Conservation (phyloP, 2,113 vertebrate species). For the Pygoscelis adeliae region DNA sequence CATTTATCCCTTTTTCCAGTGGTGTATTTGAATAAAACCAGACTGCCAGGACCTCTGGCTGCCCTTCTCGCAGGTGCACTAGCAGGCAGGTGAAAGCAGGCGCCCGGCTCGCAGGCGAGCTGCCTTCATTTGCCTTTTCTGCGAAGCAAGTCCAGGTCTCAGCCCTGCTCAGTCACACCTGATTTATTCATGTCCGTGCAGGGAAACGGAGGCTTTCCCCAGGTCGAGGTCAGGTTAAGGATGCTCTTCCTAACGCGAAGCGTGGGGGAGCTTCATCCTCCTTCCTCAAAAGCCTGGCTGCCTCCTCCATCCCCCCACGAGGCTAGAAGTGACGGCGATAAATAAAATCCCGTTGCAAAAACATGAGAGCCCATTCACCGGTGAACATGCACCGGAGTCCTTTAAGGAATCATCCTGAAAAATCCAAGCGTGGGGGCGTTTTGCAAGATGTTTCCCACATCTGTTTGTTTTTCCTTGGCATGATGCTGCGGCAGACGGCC, state of each 20-base stretch:
- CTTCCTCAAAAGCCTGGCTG: neutral
- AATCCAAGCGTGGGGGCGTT: neutral
- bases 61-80: neutral
- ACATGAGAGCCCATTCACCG: fast-evolving
- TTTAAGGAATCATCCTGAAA: neutral
- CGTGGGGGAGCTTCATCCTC: neutral
- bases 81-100: neutral
- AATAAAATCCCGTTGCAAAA: neutral
- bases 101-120: neutral
- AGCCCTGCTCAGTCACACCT: neutral
- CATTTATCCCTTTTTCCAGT: neutral
- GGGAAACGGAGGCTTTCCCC: neutral
- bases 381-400: neutral
- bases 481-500: fast-evolving
- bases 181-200: fast-evolving
- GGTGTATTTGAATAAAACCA: neutral
- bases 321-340: fast-evolving
- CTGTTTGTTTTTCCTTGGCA: neutral
- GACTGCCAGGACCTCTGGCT: neutral
- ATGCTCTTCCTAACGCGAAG: neutral
- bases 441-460: neutral
- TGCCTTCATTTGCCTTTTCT: neutral
- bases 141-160: neutral
- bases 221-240: neutral
- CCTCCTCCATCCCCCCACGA: fast-evolving